Evolutionary conservation across 2,888 invertebrate genomes (phyloP), one percentile per base, ranked within the genome.

Genomic region (Ceraclea dissimilis): DNA sequence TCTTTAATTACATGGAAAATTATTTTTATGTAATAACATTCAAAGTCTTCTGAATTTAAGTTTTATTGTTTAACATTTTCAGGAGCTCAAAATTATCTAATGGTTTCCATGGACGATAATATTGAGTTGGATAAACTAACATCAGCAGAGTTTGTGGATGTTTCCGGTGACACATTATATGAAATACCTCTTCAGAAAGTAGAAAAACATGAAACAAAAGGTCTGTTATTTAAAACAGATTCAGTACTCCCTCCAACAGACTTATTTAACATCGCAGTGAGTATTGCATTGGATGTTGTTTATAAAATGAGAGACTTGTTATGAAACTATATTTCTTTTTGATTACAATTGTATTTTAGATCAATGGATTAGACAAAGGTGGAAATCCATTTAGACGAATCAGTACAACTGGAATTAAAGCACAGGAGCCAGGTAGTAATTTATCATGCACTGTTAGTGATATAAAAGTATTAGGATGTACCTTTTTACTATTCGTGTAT

Each of bases 241-340:
- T 75, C 80, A 0, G 83, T 86, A 63, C 66, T 80, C 48, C 84
- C 86, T 1, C 86, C 86, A 0, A 74, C 80, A 20, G 79, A 79
- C 2, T 79, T 81, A 63, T 87, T 86, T 69, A 84, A 85, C 67
- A 74, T 87, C 46, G 79, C 80, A 68, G 84, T 85, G 64, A 73
- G 76, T 51, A 5, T 39, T 39, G 26, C 10, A 6, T 26, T 26
- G 26, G 26, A 26, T 6, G 26, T 26, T 26, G 26, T 26, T n/a
- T n/a, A n/a, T n/a, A n/a, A n/a, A n/a, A n/a, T n/a, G n/a, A n/a
- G n/a, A n/a, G n/a, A n/a, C n/a, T n/a, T n/a, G n/a, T n/a, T n/a
- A n/a, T n/a, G n/a, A n/a, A n/a, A n/a, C n/a, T n/a, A n/a, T n/a
- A 26, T 26, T 26, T 26, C 26, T 26, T 26, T 26, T 26, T 26